Conservation (phyloP, 2,113 vertebrate species). For the Rhabdornis inornatus region DNA sequence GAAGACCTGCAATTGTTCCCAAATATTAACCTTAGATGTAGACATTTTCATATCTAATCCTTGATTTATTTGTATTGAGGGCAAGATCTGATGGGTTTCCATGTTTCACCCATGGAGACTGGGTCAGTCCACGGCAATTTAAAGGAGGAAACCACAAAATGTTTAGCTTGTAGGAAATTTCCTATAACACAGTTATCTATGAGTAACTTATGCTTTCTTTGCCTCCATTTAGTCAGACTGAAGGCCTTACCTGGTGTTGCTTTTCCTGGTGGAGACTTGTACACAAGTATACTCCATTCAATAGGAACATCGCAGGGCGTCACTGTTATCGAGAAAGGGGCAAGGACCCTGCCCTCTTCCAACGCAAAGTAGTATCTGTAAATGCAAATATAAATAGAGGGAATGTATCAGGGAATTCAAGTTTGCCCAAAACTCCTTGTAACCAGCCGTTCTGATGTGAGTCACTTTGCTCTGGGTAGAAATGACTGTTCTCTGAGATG, state of each 20-base stretch:
- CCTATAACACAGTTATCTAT: neutral
- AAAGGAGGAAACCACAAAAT: neutral
- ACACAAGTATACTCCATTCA: conserved; percentile 77
- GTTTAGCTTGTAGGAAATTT: neutral
- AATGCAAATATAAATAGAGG: neutral
- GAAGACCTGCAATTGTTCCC: neutral
- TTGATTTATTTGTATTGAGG: neutral
- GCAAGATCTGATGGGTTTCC: neutral
- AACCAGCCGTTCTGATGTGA: neutral
- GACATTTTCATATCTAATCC: neutral
- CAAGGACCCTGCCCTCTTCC: conserved; percentile 68
- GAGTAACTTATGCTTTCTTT: neutral
- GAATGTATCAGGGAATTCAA: neutral
- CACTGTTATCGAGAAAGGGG: conserved; percentile 78
- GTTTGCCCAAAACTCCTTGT: neutral
- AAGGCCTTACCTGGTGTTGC: conserved; percentile 18
- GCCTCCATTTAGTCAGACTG: neutral
- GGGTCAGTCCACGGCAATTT: neutral
- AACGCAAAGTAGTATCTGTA: conserved; percentile 82
- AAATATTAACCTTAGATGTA: neutral
- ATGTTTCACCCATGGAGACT: neutral
- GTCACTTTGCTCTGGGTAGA: neutral
- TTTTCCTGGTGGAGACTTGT: conserved; percentile 44
- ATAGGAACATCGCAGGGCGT: conserved; percentile 83
- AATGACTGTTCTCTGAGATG: neutral